These are phyloP conservation scores for Holothuria glaberrima DNA, from an alignment of 35 echinoderm and acorn worm genomes.

Conservation along the genomic window DNA sequence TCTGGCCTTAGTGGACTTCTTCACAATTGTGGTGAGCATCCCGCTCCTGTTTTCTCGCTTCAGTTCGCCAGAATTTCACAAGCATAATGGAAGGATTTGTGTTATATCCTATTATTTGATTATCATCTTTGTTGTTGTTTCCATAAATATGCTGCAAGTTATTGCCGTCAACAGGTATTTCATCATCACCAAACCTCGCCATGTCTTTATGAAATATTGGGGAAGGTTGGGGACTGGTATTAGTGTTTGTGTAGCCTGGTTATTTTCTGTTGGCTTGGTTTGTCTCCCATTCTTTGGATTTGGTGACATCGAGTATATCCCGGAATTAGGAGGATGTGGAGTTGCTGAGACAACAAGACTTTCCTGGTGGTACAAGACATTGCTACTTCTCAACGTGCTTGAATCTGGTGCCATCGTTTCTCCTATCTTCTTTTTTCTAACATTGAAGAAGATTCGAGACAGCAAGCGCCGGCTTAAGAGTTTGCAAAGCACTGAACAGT, in stretches of 20 bases:
- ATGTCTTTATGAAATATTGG: constrained; percentile 28
- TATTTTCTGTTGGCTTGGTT: neutral
- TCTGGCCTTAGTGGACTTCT: neutral
- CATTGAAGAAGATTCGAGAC: constrained; percentile 10
- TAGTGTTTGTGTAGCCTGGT: neutral
- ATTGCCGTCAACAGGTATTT: constrained; percentile 50
- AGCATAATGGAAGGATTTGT: neutral
- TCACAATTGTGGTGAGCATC: constrained; percentile 16
- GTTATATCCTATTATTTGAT: constrained; percentile 1
- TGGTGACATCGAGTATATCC: constrained; percentile 30
- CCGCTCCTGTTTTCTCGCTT: constrained; percentile 13
- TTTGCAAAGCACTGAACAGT: neutral
- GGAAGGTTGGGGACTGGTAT: constrained; percentile 17
- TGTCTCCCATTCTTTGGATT: constrained; percentile 31
- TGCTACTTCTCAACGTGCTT: constrained; percentile 1
- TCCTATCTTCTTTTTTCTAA: neutral
- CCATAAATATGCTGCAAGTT: constrained; percentile 26
- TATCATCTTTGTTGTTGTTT: neutral
- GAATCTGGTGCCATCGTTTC: neutral
- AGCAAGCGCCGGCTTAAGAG: neutral
- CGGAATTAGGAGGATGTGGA: constrained; percentile 43
- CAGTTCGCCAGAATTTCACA: constrained; percentile 3
- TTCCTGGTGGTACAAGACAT: constrained; percentile 32
- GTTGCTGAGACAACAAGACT: neutral
- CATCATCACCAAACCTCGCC: constrained; percentile 39